Base-by-base conservation (phyloP, 2,888 invertebrate species). In the Isoperla grammatica region DNA sequence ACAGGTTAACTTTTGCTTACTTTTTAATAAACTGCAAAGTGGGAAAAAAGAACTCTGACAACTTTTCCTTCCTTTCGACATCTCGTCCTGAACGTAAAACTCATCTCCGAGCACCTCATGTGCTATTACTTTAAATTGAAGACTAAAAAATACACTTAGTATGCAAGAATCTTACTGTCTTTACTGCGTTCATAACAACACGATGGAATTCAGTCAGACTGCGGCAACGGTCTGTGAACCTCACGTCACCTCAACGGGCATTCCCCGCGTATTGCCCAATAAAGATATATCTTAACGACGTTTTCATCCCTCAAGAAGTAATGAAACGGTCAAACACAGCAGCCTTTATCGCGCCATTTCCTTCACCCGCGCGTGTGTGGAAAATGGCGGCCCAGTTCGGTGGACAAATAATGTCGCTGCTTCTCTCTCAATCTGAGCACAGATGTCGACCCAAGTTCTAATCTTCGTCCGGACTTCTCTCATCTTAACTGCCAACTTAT, bases 21-120 rank as follows among this genome's bases (percentile, higher is more conserved):
- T 64, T 64, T 64, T 64, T 64, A 64, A 64, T 64, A 64, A 64
- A 64, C 61, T 64, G 64, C 62, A 64, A 64, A 64, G 60, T 59
- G 60, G 60, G 43, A 49, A 56, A 56, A 17, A 56, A 53, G 29
- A 46, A 43, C 39, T 40, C 37, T 37, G 53, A 53, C 53, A 53
- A 37, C 17, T 53, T 39, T 53, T 53, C 17, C 39, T 53, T 49
- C 29, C 49, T 49, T 29, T 3, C 23, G 49, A 49, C 49, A 49
- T 49, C 23, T 49, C 23, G 35, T 49, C 23, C 15, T 5, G 45
- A 15, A 17, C 11, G 19, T 13, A 45, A 11, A 45, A 9, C 45
- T 45, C 45, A 11, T 19, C 19, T 45, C 45, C 6, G 53, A 35
- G 37, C 46, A 22, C 37, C 53, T 53, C 20, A 39, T 20, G 53